Percentiles rank a stretch among this genome's conserved stretches.
Conservation (phyloP, 2,113 vertebrate genomes). For the Hemichromis elongatus region DNA sequence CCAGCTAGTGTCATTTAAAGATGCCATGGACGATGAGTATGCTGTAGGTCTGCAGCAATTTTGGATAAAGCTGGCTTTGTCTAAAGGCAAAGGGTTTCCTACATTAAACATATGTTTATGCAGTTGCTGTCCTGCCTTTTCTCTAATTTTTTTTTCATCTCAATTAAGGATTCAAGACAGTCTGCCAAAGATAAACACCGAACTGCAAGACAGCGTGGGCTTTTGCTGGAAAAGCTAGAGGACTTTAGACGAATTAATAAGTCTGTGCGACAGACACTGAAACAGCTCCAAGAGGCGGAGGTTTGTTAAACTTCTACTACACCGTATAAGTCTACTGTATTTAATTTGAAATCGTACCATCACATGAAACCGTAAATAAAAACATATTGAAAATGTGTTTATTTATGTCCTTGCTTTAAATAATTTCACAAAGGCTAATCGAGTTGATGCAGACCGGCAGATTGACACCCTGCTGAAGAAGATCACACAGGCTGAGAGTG, state of each 20-base stretch:
- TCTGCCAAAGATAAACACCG: constrained; percentile 46
- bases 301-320: constrained; percentile 39
- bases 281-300: constrained; percentile 64
- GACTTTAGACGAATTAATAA: constrained; percentile 71
- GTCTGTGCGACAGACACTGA: constrained; percentile 72
- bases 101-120: not conserved
- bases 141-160: constrained; percentile 6
- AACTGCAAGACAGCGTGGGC: constrained; percentile 69
- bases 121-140: not conserved
- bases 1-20: constrained; percentile 76
- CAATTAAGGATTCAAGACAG: constrained; percentile 59
- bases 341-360: not conserved
- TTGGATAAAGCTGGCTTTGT: not conserved
- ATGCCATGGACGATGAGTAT: constrained; percentile 63
- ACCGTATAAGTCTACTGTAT: not conserved
- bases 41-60: constrained; percentile 52
- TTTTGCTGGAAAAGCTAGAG: constrained; percentile 77
- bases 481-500: constrained; percentile 73
- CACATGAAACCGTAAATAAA: not conserved
- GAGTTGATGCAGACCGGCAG: constrained; percentile 37
- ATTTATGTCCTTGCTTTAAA: not conserved
- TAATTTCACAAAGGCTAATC: constrained; percentile 22
- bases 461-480: constrained; percentile 65
- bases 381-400: not conserved
- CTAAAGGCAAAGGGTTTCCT: not conserved